phyloP scores from a whole-genome alignment of 2,113 vertebrate genomes.

The Rhegmatorhina hoffmannsi region DNA sequence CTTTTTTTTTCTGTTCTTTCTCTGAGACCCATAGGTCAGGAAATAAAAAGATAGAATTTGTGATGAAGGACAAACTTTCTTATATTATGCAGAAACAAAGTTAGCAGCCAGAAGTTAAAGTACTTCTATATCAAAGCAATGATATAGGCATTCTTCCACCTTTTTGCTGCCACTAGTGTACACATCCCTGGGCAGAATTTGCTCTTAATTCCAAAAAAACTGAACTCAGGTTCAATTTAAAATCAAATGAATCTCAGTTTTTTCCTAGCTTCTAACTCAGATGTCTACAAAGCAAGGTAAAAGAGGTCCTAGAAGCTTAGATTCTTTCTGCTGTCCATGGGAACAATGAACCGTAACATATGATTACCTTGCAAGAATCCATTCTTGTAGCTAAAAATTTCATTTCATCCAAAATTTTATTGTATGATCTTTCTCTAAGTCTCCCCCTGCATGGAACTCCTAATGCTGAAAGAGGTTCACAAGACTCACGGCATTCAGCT shows the following conservation, averaged over 20 bases:
- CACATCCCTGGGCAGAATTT: neutral
- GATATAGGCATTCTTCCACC: neutral
- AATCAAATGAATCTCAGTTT: neutral
- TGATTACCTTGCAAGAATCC: neutral
- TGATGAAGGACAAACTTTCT: neutral
- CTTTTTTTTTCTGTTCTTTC: neutral
- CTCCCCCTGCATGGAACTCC: neutral
- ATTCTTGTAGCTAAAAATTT: neutral
- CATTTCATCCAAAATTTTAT: neutral
- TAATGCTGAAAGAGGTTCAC: accelerated
- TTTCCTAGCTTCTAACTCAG: neutral
- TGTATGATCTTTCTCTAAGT: neutral
- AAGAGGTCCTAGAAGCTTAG: neutral
- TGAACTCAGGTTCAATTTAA: neutral
- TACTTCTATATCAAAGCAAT: neutral
- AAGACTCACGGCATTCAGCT: neutral
- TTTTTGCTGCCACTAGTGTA: neutral
- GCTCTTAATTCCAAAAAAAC: neutral
- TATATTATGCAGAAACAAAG: neutral
- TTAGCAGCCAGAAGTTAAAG: neutral
- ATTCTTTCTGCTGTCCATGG: neutral
- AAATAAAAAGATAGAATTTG: neutral
- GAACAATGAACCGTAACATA: neutral
- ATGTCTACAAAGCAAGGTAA: neutral
- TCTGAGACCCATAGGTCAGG: neutral